Evolutionary conservation across 2,113 vertebrate genomes (phyloP).

Genomic region (Periophthalmodon schlosseri): DNA sequence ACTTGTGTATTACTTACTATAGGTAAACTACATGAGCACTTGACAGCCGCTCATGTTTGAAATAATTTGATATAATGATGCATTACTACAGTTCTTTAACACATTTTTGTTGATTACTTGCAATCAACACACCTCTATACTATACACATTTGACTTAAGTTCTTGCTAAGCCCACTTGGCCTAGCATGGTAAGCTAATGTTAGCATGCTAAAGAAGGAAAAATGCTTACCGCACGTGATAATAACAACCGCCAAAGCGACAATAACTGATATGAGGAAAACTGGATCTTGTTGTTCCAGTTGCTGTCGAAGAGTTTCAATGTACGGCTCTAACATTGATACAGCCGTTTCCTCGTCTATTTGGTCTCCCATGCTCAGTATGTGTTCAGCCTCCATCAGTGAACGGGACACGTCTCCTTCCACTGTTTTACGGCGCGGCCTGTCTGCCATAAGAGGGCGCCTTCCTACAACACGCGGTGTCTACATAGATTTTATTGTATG

Average conservation of each 20-base stretch:
- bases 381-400: slow-evolving; percentile 29
- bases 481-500: no score
- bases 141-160: neutral
- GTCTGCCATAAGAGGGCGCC: slow-evolving; percentile 39
- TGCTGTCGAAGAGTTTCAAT: slow-evolving; percentile 62
- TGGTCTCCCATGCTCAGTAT: slow-evolving; percentile 59
- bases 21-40: neutral
- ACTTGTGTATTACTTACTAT: neutral
- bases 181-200: slow-evolving; percentile 23
- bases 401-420: slow-evolving; percentile 65
- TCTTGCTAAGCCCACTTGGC: slow-evolving; percentile 10
- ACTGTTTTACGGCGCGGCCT: neutral
- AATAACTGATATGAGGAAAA: slow-evolving; percentile 65
- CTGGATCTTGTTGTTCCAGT: slow-evolving; percentile 67
- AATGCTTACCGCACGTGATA: slow-evolving; percentile 72
- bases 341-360: slow-evolving; percentile 37
- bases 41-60: neutral
- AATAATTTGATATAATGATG: neutral
- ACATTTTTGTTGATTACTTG: neutral
- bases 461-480: neutral
- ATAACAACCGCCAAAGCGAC: slow-evolving; percentile 72
- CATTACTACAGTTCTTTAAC: neutral
- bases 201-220: slow-evolving; percentile 30
- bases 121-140: neutral
- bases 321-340: slow-evolving; percentile 57